Base-by-base conservation (phyloP, 2,113 vertebrate species). In the Merops nubicus region DNA sequence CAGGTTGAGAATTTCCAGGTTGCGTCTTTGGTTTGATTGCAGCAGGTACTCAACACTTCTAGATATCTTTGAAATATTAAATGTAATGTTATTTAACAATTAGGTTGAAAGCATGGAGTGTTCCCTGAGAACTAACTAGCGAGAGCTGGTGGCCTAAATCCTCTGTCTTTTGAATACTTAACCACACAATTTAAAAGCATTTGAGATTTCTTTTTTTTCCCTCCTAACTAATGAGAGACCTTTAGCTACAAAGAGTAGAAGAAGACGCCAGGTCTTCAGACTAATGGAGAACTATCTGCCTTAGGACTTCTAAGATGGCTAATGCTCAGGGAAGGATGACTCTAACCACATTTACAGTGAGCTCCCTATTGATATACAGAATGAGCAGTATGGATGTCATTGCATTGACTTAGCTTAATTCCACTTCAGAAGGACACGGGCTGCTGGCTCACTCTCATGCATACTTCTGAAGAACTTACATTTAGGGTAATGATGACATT, bases 51-150 rank as follows among this genome's bases (percentile, higher is more conserved):
- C 48, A 91, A 20, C 48, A 18, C n/a, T 79, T 60, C 53, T 62
- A 81, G 86, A 29, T 9, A 60, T 53, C 74, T 95, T 92, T 92
- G 83, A 93, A 94, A 95, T 91, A 86, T 74, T 88, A 11, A 31
- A 74, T 80, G 21, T 64, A 51, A 81, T 48, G 31, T 86, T 93
- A 57, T 84, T 92, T 48, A 92, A 91, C 38, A 84, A 84, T 89
- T 87, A 91, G 48, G 72, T 28, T 94, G 95, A 72, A 94, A 89
- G 56, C 48, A 34, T 57, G 60, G 90, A 51, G 33, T 0, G 2
- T 56, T 94, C 53, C 64, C 64, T 4, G 12, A 70, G 64, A 93
- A 62, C 69, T 90, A 90, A 69, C 59, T 82, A 60, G 85, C 92
- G 89, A 81, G 64, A 80, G 31, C 56, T 78, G 60, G 70, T 72